These are phyloP conservation scores for Drosophila acutilabella DNA, from an alignment of 2,888 invertebrate species.

Conservation along the genomic window DNA sequence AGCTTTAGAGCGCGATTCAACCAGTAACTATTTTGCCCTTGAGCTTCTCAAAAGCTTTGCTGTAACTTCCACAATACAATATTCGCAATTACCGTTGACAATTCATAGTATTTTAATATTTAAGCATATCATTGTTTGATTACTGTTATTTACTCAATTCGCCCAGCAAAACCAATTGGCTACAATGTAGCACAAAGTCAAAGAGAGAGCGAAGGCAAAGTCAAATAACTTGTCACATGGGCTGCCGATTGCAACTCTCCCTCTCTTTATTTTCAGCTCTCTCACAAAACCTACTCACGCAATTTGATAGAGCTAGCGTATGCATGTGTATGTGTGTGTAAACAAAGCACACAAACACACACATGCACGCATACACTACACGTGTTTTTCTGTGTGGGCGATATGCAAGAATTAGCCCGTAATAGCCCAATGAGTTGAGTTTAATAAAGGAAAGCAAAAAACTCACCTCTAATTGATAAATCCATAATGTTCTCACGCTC, in stretches of 20 bases:
- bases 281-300: constrained; percentile 10
- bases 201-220: constrained; percentile 48
- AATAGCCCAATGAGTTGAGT: constrained; percentile 44
- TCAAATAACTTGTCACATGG: constrained; percentile 76
- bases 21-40: not conserved
- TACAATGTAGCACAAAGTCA: constrained; percentile 22
- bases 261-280: constrained; percentile 14
- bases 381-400: constrained; percentile 37
- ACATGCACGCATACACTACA: constrained; percentile 28
- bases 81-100: constrained; percentile 18
- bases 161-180: constrained; percentile 58
- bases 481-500: constrained; percentile 76
- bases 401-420: constrained; percentile 33
- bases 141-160: constrained; percentile 56
- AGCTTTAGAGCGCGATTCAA: constrained; percentile 14
- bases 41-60: constrained; percentile 13
- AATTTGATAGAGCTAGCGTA: not conserved
- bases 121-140: constrained; percentile 47
- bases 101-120: constrained; percentile 37
- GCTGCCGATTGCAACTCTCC: constrained; percentile 44
- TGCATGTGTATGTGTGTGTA: constrained; percentile 44
- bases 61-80: constrained; percentile 6
- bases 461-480: constrained; percentile 82
- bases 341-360: constrained; percentile 55
- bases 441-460: constrained; percentile 1